Conservation (phyloP, 2,797 vertebrate genomes). For the Chiloscyllium punctatum region DNA sequence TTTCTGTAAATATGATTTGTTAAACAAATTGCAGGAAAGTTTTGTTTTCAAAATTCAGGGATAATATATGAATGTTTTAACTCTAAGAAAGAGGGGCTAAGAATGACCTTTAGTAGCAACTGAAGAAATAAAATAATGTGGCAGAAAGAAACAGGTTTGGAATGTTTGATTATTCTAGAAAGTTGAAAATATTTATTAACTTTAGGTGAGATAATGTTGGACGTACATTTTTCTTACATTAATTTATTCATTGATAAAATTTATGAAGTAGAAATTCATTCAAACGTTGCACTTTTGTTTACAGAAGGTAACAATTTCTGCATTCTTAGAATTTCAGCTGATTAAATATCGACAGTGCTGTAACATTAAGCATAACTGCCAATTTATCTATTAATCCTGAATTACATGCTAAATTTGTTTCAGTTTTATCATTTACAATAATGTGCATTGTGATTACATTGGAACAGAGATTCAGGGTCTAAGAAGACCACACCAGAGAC, state of each 20-base stretch:
- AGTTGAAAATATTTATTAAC: neutral
- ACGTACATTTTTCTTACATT: neutral
- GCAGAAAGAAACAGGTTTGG: neutral
- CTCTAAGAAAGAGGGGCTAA: neutral
- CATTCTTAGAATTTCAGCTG: neutral
- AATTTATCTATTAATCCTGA: neutral
- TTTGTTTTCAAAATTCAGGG: neutral
- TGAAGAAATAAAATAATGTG: too few relatives aligned
- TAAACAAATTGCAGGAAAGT: neutral
- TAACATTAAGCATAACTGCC: neutral
- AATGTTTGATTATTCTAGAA: neutral
- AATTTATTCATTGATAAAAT: too few relatives aligned
- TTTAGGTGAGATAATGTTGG: neutral
- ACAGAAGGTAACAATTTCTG: neutral
- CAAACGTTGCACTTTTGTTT: neutral
- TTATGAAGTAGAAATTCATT: neutral
- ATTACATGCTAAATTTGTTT: neutral
- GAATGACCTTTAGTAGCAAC: neutral
- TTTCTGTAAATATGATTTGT: neutral
- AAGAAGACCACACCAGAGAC: too few relatives aligned
- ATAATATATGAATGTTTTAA: neutral
- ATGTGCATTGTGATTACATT: too few relatives aligned
- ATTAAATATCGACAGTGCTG: neutral
- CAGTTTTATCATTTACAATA: neutral
- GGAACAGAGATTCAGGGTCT: too few relatives aligned